Percentiles rank a stretch among this genome's conserved stretches.
Conservation (phyloP, 2,113 vertebrate species). For the Pangasianodon gigas region DNA sequence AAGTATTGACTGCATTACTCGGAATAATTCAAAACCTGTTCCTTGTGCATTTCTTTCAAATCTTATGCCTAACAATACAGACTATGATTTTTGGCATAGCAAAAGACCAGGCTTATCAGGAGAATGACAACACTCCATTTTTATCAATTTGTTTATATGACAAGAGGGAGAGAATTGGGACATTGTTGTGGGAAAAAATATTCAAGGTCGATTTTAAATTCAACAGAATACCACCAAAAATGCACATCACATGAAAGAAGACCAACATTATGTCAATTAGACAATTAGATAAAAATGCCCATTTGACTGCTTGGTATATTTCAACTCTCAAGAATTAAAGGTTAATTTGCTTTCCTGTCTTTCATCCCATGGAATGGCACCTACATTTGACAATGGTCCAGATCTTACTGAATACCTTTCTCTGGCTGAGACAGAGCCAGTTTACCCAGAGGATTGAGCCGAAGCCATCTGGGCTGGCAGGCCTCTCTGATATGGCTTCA, state of each 20-base stretch:
- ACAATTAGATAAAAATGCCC: neutral
- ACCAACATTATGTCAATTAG: neutral
- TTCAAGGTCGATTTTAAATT: neutral
- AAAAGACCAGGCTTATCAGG: constrained; percentile 25
- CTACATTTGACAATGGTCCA: neutral
- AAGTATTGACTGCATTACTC: neutral
- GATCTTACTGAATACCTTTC: constrained; percentile 23
- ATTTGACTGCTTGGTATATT: neutral
- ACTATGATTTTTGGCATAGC: constrained; percentile 35
- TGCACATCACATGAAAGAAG: neutral
- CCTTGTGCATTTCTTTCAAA: neutral
- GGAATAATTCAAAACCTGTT: neutral
- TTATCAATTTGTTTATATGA: constrained; percentile 14
- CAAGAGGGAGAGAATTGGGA: neutral
- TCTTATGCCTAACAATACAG: neutral
- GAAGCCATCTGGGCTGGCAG: constrained; percentile 41
- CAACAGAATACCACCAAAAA: neutral
- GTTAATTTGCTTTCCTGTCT: neutral
- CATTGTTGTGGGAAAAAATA: neutral
- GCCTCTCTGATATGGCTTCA: constrained; percentile 41
- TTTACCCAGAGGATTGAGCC: constrained; percentile 16
- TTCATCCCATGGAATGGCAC: neutral
- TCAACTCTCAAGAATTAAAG: neutral
- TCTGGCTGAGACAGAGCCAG: constrained; percentile 18
- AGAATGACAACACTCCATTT: neutral